Percentiles rank a stretch among this genome's conserved stretches.
Conservation (phyloP, 2,113 vertebrate genomes). For the Lontra canadensis region DNA sequence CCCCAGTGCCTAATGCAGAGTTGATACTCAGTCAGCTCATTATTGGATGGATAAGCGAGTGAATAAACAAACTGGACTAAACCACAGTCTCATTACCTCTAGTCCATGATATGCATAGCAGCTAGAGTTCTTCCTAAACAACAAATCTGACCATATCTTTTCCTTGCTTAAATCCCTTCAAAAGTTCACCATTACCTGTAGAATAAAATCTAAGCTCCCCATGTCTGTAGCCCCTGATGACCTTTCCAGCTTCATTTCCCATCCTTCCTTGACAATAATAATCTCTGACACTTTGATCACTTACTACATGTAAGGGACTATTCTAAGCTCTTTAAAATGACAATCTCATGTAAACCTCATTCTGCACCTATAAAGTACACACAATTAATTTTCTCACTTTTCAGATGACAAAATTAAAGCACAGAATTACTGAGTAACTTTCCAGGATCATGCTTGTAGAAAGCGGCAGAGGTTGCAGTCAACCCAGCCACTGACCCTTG, state of each 20-base stretch:
- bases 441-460: not conserved
- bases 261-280: not conserved
- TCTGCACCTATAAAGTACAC: not conserved
- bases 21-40: not conserved
- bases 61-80: not conserved
- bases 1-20: not conserved
- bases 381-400: not conserved
- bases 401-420: not conserved
- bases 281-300: not conserved
- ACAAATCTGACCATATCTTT: not conserved
- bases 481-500: not conserved
- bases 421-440: not conserved
- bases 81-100: not conserved
- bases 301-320: not conserved
- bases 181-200: not conserved
- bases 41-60: not conserved
- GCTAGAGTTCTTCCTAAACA: not conserved
- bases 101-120: not conserved
- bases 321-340: not conserved
- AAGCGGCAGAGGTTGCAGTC: not conserved
- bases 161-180: not conserved
- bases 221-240: not conserved
- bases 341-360: not conserved
- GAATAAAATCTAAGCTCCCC: conserved; percentile 21
- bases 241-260: not conserved